Percentiles rank a stretch among this genome's conserved stretches.
These are phyloP conservation scores for Platyrinchus mystaceus DNA, from an alignment of 2,797 vertebrate genomes.

Conservation along the genomic window DNA sequence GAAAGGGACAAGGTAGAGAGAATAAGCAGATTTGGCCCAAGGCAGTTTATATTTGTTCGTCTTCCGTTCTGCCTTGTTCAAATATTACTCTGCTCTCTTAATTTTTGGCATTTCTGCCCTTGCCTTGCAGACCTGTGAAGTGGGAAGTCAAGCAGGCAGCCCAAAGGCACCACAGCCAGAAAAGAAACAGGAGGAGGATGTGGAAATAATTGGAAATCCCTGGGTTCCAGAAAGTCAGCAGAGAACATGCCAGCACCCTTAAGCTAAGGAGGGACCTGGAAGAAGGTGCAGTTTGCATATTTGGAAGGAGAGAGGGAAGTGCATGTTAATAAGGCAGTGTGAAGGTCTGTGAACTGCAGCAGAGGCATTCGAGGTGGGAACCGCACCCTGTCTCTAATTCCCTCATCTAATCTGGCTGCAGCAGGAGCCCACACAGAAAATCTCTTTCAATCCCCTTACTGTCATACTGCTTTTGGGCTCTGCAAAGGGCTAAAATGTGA, in stretches of 20 bases:
- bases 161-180: conserved; percentile 27
- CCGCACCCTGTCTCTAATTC: conserved; percentile 35
- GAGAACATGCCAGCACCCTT: conserved; percentile 54
- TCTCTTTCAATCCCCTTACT: not conserved
- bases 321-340: not conserved
- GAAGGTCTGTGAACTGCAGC: conserved; percentile 53
- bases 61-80: not conserved
- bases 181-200: conserved; percentile 61
- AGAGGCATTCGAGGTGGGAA: conserved; percentile 58
- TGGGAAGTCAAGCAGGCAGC: conserved; percentile 38
- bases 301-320: conserved; percentile 52
- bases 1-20: not conserved
- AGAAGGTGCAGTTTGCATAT: conserved; percentile 53
- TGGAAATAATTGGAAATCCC: conserved; percentile 66
- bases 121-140: conserved; percentile 7
- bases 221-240: conserved; percentile 62
- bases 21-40: not conserved
- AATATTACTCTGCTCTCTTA: not conserved
- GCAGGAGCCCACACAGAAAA: conserved; percentile 44
- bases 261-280: conserved; percentile 64
- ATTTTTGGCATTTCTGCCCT: not conserved
- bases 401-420: conserved; percentile 35
- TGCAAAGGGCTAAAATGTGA: not conserved
- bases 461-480: not conserved
- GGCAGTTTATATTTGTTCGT: conserved; percentile 17